phyloP scores from a whole-genome alignment of 1,140 invertebrate species.

The Solenopsis fugax region DNA sequence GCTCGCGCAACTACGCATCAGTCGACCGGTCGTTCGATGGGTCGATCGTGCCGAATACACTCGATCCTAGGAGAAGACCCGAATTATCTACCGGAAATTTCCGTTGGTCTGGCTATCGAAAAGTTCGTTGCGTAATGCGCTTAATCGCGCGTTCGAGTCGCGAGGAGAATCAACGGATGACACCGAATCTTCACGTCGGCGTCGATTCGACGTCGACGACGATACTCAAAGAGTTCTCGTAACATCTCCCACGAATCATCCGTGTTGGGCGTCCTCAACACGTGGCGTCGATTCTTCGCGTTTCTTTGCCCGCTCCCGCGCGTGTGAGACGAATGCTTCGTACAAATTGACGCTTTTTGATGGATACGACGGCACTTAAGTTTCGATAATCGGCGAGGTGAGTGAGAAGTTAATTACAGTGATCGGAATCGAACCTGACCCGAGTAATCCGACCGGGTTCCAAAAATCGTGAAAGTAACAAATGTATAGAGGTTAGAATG shows the following conservation, averaged over 20 bases:
- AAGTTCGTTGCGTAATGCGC: not conserved
- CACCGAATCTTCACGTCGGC: not conserved
- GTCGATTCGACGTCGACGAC: not conserved
- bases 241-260: not conserved
- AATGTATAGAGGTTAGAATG: not conserved
- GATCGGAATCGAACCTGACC: not conserved
- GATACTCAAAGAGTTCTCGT: not conserved
- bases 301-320: not conserved
- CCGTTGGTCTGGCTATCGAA: not conserved
- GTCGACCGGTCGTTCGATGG: slow-evolving; percentile 56
- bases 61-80: slow-evolving; percentile 27
- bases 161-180: not conserved
- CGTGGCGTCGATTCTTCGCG: not conserved
- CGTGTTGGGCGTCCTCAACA: not conserved
- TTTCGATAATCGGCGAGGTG: slow-evolving; percentile 46
- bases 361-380: slow-evolving; percentile 5
- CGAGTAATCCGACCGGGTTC: not conserved
- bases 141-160: not conserved
- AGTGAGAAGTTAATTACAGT: slow-evolving; percentile 30
- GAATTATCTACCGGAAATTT: not conserved
- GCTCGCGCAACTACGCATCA: slow-evolving; percentile 9
- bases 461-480: slow-evolving; percentile 2
- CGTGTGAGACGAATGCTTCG: slow-evolving; percentile 28
- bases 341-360: not conserved
- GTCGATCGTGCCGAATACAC: slow-evolving; percentile 33